These are phyloP conservation scores for Flexamia atlantica DNA, from an alignment of 2,888 invertebrate genomes.

Conservation along the genomic window DNA sequence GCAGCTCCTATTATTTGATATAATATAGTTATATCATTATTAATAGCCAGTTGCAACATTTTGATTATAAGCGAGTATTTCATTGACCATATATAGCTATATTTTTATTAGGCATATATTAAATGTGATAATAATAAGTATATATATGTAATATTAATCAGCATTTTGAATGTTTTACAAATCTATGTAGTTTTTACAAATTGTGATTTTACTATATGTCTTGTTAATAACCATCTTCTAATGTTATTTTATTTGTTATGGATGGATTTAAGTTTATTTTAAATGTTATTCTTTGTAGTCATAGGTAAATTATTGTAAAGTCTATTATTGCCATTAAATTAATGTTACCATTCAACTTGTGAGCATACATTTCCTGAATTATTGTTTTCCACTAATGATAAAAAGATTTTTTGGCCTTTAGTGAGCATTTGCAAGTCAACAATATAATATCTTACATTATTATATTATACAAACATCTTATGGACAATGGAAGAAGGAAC, in stretches of 20 bases:
- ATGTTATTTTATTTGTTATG: conserved; percentile 52
- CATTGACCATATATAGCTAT: conserved; percentile 42
- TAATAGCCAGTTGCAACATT: conserved; percentile 11
- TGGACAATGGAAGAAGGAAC: too few relatives aligned
- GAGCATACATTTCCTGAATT: background rate
- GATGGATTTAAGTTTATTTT: conserved; percentile 51
- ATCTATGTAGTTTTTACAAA: conserved; percentile 52
- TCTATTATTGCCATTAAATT: conserved; percentile 58
- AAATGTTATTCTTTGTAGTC: conserved; percentile 50
- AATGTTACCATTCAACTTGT: conserved; percentile 52
- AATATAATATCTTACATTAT: too few relatives aligned
- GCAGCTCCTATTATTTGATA: background rate
- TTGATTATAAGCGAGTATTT: conserved; percentile 21
- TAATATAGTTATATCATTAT: too few relatives aligned
- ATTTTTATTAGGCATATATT: conserved; percentile 52
- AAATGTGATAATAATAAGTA: conserved; percentile 44
- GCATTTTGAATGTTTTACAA: conserved; percentile 57
- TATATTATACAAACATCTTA: too few relatives aligned
- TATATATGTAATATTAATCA: conserved; percentile 44
- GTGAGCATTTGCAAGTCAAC: too few relatives aligned
- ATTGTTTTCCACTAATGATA: too few relatives aligned
- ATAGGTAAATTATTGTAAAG: conserved; percentile 50
- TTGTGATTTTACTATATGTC: conserved; percentile 50
- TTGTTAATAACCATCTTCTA: conserved; percentile 34
- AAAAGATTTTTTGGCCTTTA: too few relatives aligned